Percentiles rank a stretch among this genome's conserved stretches.
These are phyloP conservation scores for Brachypodius melanocephalos DNA, from an alignment of 2,113 vertebrate species.

Conservation along the genomic window DNA sequence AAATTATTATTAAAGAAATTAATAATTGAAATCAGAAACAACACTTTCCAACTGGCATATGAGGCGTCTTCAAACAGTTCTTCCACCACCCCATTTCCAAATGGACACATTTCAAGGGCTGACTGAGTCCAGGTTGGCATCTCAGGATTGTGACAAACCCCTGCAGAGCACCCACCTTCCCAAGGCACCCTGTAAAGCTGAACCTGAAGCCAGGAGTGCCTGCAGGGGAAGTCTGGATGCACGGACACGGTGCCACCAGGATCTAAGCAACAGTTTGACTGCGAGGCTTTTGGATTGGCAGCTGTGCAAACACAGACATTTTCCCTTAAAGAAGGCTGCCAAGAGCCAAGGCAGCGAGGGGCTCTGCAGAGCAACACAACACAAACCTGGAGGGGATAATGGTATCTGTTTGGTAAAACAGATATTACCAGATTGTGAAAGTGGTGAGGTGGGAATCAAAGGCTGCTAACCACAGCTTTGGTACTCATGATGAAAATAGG, in stretches of 20 bases:
- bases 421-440: neutral
- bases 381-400: neutral
- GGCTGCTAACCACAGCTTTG: neutral
- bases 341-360: neutral
- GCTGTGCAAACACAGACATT: neutral
- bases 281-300: neutral
- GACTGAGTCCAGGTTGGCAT: neutral
- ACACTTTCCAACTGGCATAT: neutral
- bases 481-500: neutral
- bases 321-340: neutral
- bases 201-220: neutral
- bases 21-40: neutral
- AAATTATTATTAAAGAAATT: neutral
- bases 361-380: neutral
- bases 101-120: neutral
- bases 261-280: neutral
- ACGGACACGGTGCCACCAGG: fast-evolving
- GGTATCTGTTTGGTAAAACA: neutral
- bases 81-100: neutral
- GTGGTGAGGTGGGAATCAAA: neutral
- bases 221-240: neutral
- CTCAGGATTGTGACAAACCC: neutral
- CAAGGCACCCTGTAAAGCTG: neutral
- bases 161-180: neutral
- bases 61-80: neutral